phyloP scores from a whole-genome alignment of 2,113 vertebrate genomes.

The Callocephalon fimbriatum region DNA sequence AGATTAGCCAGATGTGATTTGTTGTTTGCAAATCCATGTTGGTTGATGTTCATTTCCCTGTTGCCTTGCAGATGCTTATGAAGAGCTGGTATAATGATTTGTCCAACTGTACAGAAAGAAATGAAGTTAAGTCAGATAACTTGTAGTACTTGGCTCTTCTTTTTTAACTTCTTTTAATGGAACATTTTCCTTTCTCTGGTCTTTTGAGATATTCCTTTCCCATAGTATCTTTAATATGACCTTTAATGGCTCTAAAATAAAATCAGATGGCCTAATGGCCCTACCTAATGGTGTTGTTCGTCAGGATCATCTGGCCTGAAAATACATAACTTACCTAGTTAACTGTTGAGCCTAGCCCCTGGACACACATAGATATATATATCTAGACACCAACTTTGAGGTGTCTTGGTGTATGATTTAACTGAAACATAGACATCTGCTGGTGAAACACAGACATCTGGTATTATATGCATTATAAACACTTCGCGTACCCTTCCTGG shows the following conservation, averaged over 20 bases:
- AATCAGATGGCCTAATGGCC: neutral
- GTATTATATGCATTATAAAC: neutral
- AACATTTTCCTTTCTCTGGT: neutral
- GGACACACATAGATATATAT: neutral
- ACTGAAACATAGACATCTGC: neutral
- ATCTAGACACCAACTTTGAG: neutral
- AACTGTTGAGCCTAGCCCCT: neutral
- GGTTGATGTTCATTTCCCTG: neutral
- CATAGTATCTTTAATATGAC: neutral
- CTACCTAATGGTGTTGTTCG: neutral
- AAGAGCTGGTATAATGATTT: neutral
- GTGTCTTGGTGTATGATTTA: neutral
- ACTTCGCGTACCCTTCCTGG: neutral
- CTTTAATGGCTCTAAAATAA: neutral
- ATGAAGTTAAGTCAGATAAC: neutral
- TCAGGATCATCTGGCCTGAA: neutral
- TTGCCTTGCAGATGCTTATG: neutral
- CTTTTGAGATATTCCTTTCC: neutral
- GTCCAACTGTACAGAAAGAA: neutral
- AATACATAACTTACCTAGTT: neutral
- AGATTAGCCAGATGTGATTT: neutral
- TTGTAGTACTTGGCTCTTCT: neutral
- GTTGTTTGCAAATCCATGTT: neutral
- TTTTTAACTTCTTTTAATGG: neutral
- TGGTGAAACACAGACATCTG: neutral